Percentiles rank a stretch among this genome's conserved stretches.
These are phyloP conservation scores for Andrena minutula DNA, from an alignment of 2,888 invertebrate species.

Conservation along the genomic window DNA sequence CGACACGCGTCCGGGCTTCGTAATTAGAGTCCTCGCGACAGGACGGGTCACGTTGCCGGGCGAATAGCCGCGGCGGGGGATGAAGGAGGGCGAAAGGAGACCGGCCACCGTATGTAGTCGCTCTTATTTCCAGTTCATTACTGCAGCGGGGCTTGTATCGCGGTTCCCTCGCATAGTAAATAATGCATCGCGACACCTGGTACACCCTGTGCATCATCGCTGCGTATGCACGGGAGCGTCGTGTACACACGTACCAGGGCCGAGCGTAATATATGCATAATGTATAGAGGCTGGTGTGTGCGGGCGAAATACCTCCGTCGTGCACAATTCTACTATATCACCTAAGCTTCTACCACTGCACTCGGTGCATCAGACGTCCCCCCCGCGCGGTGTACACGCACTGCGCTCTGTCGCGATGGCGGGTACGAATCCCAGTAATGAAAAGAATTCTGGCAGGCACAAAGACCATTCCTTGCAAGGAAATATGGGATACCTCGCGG, in stretches of 20 bases:
- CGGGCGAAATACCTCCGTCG: conserved; percentile 48
- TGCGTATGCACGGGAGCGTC: conserved; percentile 51
- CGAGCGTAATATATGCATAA: conserved; percentile 59
- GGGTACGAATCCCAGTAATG: conserved; percentile 1
- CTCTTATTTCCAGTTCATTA: conserved; percentile 52
- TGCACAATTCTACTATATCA: conserved; percentile 43
- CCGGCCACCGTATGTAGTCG: background rate
- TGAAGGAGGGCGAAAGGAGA: background rate
- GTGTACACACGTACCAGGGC: conserved; percentile 45
- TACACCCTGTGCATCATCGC: conserved; percentile 52
- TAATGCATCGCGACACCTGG: conserved; percentile 59
- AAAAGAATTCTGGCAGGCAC: conserved; percentile 9
- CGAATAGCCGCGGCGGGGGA: background rate
- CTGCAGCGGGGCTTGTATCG: conserved; percentile 14
- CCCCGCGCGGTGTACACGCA: background rate
- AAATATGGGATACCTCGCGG: background rate
- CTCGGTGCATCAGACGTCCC: conserved; percentile 13
- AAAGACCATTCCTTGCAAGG: conserved; percentile 12
- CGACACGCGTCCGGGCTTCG: background rate
- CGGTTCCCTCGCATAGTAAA: conserved; percentile 41
- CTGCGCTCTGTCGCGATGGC: background rate
- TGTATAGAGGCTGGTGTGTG: conserved; percentile 44
- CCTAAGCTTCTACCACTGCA: conserved; percentile 24
- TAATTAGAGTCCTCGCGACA: background rate
- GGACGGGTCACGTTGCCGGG: too few species aligned